These are phyloP conservation scores for Oscheius sp. DNA, from an alignment of 2,888 invertebrate genomes.

Conservation along the genomic window DNA sequence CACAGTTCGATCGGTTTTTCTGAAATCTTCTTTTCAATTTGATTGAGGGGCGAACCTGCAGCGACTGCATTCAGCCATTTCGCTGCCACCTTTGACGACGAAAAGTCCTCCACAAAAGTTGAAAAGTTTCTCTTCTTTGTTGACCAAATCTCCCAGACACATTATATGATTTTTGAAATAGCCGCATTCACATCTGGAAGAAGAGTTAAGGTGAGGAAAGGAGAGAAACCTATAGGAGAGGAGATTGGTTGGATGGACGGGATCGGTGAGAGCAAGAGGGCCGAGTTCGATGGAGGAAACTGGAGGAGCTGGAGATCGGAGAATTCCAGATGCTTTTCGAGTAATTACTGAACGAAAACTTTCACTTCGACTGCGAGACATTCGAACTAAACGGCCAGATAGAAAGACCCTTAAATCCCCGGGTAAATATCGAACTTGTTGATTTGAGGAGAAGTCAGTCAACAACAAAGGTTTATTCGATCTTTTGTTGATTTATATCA, in stretches of 20 bases:
- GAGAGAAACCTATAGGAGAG: constrained; percentile 9
- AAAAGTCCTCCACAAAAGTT: constrained; percentile 27
- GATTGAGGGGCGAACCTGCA: background rate
- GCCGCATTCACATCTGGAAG: constrained; percentile 27
- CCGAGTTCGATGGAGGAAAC: constrained; percentile 7
- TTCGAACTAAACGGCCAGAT: no score
- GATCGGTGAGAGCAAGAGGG: constrained; percentile 2
- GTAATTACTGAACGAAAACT: constrained; percentile 2
- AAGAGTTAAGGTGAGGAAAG: background rate
- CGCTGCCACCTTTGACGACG: constrained; percentile 17
- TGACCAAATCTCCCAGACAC: constrained; percentile 28
- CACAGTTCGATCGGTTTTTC: constrained; percentile 20
- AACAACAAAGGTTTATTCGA: no score
- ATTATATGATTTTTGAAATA: constrained; percentile 23
- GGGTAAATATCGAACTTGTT: constrained; percentile 7
- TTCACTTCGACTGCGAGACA: constrained; percentile 21
- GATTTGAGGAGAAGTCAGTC: background rate
- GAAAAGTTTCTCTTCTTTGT: constrained; percentile 23
- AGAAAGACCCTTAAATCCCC: background rate
- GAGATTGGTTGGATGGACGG: constrained; percentile 13
- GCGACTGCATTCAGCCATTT: constrained; percentile 14
- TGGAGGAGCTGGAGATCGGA: constrained; percentile 20
- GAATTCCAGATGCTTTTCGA: constrained; percentile 19
- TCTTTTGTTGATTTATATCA: no score
- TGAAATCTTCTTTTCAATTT: no score